A percentile compares a stretch with the other conserved stretches of the same genome.
These are phyloP conservation scores for Ciconia stormi DNA, from an alignment of 2,113 vertebrate genomes.

Conservation along the genomic window DNA sequence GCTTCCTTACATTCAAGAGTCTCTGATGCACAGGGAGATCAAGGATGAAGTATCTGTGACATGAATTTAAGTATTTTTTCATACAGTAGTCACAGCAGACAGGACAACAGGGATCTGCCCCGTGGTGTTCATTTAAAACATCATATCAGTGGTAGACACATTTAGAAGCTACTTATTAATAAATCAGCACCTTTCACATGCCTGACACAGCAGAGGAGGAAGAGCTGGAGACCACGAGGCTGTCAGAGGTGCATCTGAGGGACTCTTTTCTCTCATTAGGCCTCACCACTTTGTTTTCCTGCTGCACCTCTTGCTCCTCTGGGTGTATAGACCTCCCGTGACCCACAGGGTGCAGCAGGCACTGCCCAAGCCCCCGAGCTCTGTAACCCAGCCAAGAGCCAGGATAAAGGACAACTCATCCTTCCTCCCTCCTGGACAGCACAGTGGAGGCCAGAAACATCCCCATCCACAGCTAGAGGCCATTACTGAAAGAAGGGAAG, in stretches of 20 bases:
- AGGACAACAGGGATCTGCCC: background rate
- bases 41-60: background rate
- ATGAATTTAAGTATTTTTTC: background rate
- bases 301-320: background rate
- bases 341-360: background rate
- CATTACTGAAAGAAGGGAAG: background rate
- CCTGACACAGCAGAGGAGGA: background rate
- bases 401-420: background rate
- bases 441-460: background rate
- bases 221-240: background rate
- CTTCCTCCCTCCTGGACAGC: background rate
- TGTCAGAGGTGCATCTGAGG: background rate
- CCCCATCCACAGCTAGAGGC: background rate
- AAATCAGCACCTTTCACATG: background rate
- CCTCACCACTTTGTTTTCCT: background rate
- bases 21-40: background rate
- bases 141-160: background rate
- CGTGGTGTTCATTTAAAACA: background rate
- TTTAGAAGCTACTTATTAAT: background rate
- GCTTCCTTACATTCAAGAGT: fast-evolving
- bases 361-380: fast-evolving
- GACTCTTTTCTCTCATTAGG: background rate
- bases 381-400: background rate
- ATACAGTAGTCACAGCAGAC: background rate
- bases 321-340: background rate